Evolutionary conservation across 2,888 invertebrate genomes (phyloP).

Genomic region (Melanophora roralis): DNA sequence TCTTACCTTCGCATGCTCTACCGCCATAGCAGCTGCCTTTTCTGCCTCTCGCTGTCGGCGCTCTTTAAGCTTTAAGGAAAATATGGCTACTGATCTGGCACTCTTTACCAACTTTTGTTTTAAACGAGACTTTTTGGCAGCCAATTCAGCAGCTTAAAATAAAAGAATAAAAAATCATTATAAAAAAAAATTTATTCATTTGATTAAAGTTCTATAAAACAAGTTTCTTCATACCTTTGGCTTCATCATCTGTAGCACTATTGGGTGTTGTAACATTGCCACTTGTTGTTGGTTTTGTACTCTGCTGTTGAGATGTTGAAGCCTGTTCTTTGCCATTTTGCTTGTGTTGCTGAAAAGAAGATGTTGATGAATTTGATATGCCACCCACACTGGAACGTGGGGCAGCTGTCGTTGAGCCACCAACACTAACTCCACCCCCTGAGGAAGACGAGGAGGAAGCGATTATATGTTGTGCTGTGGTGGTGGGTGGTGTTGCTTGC

Average conservation of each 20-base stretch:
- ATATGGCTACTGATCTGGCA: conserved; percentile 90
- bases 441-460: conserved; percentile 71
- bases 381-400: conserved; percentile 73
- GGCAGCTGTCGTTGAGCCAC: conserved; percentile 59
- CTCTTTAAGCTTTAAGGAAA: conserved; percentile 87
- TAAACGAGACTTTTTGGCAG: conserved; percentile 83
- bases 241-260: conserved; percentile 79
- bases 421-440: conserved; percentile 69
- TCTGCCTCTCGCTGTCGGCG: conserved; percentile 88
- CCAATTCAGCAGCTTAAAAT: conserved; percentile 78
- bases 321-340: conserved; percentile 40
- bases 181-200: not conserved
- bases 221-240: conserved; percentile 78
- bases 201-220: not conserved
- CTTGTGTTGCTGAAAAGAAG: conserved; percentile 70
- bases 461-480: conserved; percentile 68
- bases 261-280: conserved; percentile 50
- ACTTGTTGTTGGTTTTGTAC: conserved; percentile 52
- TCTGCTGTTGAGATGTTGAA: conserved; percentile 65
- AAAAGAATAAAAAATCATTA: conserved; percentile 3
- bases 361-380: conserved; percentile 72
- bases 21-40: conserved; percentile 81
- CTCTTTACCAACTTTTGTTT: conserved; percentile 89
- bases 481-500: conserved; percentile 66
- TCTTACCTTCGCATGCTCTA: conserved; percentile 78